phyloP scores from a whole-genome alignment of 1,140 invertebrate genomes.

The Drosophila pallidifrons region DNA sequence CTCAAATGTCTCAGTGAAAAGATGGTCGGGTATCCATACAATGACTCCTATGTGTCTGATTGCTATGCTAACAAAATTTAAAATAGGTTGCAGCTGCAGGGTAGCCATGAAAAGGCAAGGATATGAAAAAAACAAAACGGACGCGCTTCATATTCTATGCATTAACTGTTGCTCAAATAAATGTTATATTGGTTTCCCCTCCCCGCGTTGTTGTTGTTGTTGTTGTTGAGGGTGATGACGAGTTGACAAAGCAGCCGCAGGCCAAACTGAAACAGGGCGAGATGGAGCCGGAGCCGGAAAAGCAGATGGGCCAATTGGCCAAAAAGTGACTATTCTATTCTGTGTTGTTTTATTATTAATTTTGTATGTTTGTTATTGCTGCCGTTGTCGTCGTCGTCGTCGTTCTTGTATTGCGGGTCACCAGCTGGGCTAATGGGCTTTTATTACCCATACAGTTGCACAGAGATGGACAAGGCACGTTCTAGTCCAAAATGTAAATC shows the following conservation, averaged over 20 bases:
- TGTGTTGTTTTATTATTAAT: conserved; percentile 81
- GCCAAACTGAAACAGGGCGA: not conserved
- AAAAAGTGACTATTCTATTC: conserved; percentile 71
- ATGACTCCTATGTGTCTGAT: conserved; percentile 7
- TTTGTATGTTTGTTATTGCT: conserved; percentile 53
- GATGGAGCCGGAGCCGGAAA: not conserved
- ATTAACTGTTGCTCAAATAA: conserved; percentile 63
- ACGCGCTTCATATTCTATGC: conserved; percentile 71
- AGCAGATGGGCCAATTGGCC: conserved; percentile 51
- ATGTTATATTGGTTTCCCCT: conserved; percentile 10
- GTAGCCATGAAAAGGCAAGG: conserved; percentile 6
- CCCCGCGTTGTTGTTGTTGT: conserved; percentile 15
- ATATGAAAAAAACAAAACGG: conserved; percentile 12
- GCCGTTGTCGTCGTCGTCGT: conserved; percentile 12
- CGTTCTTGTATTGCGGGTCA: conserved; percentile 32
- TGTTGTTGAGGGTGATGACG: conserved; percentile 26
- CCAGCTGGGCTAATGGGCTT: conserved; percentile 63
- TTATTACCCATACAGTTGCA: conserved; percentile 37
- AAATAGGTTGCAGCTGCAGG: conserved; percentile 56
- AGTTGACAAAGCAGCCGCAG: conserved; percentile 58
- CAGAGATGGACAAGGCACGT: conserved; percentile 30
- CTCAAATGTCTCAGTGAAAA: too few species aligned
- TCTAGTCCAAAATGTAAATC: conserved; percentile 70
- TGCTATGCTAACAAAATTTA: conserved; percentile 24
- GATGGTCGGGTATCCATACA: not conserved